Conservation (phyloP, 2,888 invertebrate species). For the Mythimna albipuncta region DNA sequence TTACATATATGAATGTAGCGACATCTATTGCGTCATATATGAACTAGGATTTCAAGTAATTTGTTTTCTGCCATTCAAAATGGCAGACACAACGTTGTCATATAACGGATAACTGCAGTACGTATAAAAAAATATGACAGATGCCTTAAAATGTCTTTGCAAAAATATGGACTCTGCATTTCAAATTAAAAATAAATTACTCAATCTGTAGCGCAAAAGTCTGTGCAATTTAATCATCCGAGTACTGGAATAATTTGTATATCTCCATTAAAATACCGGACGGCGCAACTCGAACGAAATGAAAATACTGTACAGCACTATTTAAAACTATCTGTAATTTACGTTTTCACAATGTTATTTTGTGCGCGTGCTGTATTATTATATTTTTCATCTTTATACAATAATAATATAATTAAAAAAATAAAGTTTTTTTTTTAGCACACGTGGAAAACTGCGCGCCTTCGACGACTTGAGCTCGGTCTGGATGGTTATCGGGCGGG, state of each 20-base stretch:
- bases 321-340: background rate
- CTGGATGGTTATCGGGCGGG: too few species aligned
- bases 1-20: too few species aligned
- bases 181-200: background rate
- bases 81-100: too few species aligned
- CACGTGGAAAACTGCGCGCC: too few species aligned
- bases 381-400: background rate
- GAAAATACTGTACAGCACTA: background rate
- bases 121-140: background rate
- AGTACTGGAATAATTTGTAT: slow-evolving; percentile 1
- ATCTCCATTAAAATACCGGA: background rate
- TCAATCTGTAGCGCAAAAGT: background rate
- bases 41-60: too few species aligned
- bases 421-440: too few species aligned
- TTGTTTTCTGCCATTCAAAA: too few species aligned
- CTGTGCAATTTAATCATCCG: background rate
- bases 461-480: too few species aligned
- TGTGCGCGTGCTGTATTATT: background rate
- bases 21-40: too few species aligned
- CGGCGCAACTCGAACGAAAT: background rate
- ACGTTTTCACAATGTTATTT: background rate
- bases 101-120: too few species aligned
- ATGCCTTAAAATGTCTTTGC: background rate
- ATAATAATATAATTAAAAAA: too few species aligned
- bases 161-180: background rate